Conservation (phyloP, 1,140 invertebrate genomes). For the Heliothis subflexa region DNA sequence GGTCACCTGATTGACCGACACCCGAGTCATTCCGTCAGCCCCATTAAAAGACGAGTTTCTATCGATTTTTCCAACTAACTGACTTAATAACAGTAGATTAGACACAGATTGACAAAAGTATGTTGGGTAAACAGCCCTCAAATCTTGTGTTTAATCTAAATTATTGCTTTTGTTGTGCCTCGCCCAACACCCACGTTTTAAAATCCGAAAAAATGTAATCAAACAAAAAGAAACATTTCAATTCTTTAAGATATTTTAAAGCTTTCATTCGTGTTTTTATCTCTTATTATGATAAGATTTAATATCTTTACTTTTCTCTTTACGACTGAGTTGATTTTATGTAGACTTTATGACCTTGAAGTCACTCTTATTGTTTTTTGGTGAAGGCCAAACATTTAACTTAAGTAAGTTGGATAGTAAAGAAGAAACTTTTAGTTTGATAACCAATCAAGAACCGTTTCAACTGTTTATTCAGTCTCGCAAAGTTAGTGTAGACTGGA, state of each 20-base stretch:
- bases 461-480: too few species aligned
- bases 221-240: background rate
- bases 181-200: background rate
- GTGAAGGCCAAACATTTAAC: too few species aligned
- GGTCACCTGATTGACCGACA: background rate
- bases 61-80: background rate
- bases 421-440: too few species aligned
- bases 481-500: too few species aligned
- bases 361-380: background rate
- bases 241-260: slow-evolving; percentile 1
- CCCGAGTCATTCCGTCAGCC: too few species aligned
- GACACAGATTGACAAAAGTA: background rate
- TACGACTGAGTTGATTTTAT: background rate
- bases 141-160: background rate
- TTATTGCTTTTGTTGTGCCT: background rate
- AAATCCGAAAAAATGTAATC: background rate
- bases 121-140: background rate
- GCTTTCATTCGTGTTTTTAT: background rate
- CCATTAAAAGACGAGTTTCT: background rate
- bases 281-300: slow-evolving; percentile 1
- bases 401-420: too few species aligned
- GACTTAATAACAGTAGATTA: background rate
- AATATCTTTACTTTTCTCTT: background rate
- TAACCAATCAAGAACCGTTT: too few species aligned
- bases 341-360: background rate